A percentile compares a stretch with the other conserved stretches of the same genome.
Evolutionary conservation across 1,140 invertebrate species (phyloP).

Genomic region (Coelopa frigida): DNA sequence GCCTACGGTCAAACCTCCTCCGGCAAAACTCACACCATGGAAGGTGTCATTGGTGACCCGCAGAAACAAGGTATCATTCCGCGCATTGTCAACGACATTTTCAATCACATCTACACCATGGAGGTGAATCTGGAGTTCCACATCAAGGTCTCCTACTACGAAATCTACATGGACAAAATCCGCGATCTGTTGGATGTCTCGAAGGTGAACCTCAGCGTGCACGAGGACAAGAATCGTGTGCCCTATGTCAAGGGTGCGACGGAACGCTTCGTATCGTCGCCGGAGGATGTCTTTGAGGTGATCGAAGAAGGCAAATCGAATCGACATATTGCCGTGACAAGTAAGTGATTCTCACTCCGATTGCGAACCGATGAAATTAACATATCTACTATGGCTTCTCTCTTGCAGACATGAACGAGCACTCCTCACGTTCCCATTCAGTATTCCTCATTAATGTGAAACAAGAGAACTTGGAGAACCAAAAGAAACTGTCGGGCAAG

Average conservation of each 20-base stretch:
- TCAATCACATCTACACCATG: slow-evolving; percentile 99
- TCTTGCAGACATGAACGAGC: slow-evolving; percentile 96
- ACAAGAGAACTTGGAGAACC: slow-evolving; percentile 98
- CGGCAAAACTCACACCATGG: slow-evolving; percentile 99
- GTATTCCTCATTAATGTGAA: slow-evolving; percentile 99
- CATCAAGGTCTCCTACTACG: slow-evolving; percentile 99
- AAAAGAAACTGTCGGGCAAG: slow-evolving; percentile 98
- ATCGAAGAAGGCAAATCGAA: slow-evolving; percentile 99
- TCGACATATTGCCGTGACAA: slow-evolving; percentile 98
- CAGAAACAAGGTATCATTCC: slow-evolving; percentile 97
- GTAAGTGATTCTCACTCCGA: too few relatives aligned
- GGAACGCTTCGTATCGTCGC: slow-evolving; percentile 97
- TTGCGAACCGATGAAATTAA: too few relatives aligned
- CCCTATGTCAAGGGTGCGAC: slow-evolving; percentile 99
- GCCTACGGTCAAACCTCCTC: slow-evolving; percentile 99
- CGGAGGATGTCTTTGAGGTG: slow-evolving; percentile 98
- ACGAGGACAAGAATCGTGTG: slow-evolving; percentile 99
- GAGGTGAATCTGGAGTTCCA: slow-evolving; percentile 99
- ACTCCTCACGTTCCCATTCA: slow-evolving; percentile 97
- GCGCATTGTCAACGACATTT: slow-evolving; percentile 98
- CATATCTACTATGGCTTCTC: slow-evolving; percentile 11
- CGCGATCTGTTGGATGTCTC: slow-evolving; percentile 96
- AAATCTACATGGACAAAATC: slow-evolving; percentile 99
- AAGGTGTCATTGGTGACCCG: slow-evolving; percentile 90
- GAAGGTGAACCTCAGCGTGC: slow-evolving; percentile 97